Percentiles rank a stretch among this genome's conserved stretches.
Evolutionary conservation across 2,888 invertebrate species (phyloP).

Genomic region (Rotaria macrura): DNA sequence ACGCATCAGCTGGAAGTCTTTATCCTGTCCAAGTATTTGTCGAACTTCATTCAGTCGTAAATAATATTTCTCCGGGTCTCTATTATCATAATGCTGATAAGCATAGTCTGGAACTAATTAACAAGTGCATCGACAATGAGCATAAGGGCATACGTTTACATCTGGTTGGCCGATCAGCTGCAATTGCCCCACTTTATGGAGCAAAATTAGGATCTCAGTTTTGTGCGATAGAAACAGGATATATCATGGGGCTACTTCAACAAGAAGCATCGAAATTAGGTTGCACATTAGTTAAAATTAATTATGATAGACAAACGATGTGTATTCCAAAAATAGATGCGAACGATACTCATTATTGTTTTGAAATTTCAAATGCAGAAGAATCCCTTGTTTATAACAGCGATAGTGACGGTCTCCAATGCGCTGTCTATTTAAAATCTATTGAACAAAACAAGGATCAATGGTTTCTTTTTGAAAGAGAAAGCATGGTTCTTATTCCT

Average conservation of each 20-base stretch:
- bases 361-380: neutral
- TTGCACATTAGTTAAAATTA: neutral
- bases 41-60: neutral
- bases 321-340: no score
- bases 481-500: no score
- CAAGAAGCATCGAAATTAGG: neutral
- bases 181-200: neutral
- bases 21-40: conserved; percentile 16
- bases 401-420: no score
- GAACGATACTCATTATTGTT: no score
- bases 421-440: no score
- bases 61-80: neutral
- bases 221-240: neutral
- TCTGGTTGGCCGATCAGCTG: neutral
- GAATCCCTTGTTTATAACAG: no score
- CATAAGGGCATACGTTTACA: neutral
- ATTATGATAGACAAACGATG: no score
- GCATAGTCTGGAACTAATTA: no score
- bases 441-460: neutral
- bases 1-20: neutral
- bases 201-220: neutral
- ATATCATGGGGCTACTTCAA: neutral
- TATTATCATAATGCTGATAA: conserved; percentile 19
- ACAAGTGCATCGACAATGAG: neutral
- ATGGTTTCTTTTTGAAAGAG: no score